phyloP scores from a whole-genome alignment of 2,113 vertebrate species.

The Cheilinus undulatus region DNA sequence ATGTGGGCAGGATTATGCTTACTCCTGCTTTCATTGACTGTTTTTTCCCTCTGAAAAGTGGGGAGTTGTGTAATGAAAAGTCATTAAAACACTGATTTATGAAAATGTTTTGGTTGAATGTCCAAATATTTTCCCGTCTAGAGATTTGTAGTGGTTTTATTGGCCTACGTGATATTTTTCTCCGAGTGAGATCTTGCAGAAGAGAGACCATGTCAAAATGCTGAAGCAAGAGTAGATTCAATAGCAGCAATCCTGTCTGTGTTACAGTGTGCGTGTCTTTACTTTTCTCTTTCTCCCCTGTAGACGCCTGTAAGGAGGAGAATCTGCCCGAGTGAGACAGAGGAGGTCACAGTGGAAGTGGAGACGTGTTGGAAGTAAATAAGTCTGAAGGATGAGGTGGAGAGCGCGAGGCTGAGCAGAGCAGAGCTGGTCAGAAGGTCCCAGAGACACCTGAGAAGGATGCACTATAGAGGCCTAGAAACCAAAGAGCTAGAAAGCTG shows the following conservation, averaged over 20 bases:
- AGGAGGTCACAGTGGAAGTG: constrained; percentile 36
- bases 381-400: constrained; percentile 58
- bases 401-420: constrained; percentile 38
- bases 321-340: constrained; percentile 85
- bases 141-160: not conserved
- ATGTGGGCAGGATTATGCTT: not conserved
- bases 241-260: not conserved
- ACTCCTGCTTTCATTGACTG: not conserved
- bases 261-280: not conserved
- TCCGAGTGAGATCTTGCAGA: not conserved
- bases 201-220: not conserved
- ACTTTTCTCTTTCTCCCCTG: not conserved
- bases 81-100: not conserved
- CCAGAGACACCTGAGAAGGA: constrained; percentile 50
- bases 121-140: not conserved
- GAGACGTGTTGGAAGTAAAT: constrained; percentile 74
- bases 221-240: not conserved
- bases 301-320: constrained; percentile 91
- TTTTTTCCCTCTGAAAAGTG: not conserved
- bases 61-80: not conserved
- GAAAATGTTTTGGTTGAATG: not conserved
- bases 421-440: constrained; percentile 63
- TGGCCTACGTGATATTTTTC: not conserved
- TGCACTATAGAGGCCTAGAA: constrained; percentile 62
- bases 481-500: constrained; percentile 70